phyloP scores from a whole-genome alignment of 2,888 invertebrate genomes.

The Drosophila antonietae region DNA sequence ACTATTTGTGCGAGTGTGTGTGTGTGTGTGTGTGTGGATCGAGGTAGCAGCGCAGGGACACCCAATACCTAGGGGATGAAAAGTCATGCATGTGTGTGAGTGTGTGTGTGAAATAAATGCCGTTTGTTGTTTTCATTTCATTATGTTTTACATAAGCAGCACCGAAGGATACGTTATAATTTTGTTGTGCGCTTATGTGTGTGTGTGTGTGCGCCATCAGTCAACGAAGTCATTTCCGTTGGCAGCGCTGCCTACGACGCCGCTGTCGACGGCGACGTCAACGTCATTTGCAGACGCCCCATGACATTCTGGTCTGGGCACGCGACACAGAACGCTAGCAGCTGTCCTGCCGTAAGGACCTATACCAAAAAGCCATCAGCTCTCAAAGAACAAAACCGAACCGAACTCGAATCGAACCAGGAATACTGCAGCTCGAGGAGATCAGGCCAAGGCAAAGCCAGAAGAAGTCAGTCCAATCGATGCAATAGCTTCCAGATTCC shows the following conservation, averaged over 20 bases:
- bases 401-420: not conserved
- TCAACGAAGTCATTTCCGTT: constrained; percentile 83
- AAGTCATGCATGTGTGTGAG: constrained; percentile 64
- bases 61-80: constrained; percentile 83
- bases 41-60: constrained; percentile 49
- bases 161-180: constrained; percentile 64
- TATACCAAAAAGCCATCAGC: constrained; percentile 47
- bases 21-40: constrained; percentile 37
- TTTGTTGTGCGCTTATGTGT: constrained; percentile 16
- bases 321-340: constrained; percentile 88
- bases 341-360: constrained; percentile 87
- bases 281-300: constrained; percentile 73
- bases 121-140: constrained; percentile 70
- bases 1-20: constrained; percentile 33
- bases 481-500: not conserved
- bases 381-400: not conserved
- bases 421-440: not conserved
- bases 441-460: not conserved
- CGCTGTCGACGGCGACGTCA: constrained; percentile 27
- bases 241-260: constrained; percentile 44
- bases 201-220: constrained; percentile 69
- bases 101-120: constrained; percentile 70
- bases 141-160: constrained; percentile 69
- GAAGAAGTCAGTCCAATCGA: not conserved
- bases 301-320: constrained; percentile 86